Conservation (phyloP, 2,888 invertebrate genomes). For the Sinodicranocentrus sp. region DNA sequence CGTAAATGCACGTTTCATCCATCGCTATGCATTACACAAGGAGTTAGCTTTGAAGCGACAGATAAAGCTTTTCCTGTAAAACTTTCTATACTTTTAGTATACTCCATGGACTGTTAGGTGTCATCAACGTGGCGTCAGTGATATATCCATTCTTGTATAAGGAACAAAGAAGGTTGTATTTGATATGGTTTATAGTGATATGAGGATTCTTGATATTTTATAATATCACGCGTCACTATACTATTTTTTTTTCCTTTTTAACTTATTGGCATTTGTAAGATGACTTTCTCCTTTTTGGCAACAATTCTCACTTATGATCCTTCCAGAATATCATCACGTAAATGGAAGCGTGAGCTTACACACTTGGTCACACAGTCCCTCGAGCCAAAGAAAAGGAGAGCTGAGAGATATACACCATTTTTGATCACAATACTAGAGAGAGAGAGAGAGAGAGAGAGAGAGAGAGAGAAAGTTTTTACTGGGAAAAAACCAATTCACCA, state of each 20-base stretch:
- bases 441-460: neutral
- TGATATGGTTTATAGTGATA: neutral
- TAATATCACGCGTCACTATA: neutral
- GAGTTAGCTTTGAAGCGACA: too few relatives aligned
- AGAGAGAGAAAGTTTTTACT: neutral
- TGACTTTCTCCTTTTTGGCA: slow-evolving; percentile 53
- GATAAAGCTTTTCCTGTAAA: too few relatives aligned
- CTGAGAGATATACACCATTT: neutral
- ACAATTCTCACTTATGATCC: slow-evolving; percentile 36
- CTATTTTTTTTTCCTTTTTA: neutral
- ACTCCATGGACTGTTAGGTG: too few relatives aligned
- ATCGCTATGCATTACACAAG: too few relatives aligned
- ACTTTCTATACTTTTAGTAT: too few relatives aligned
- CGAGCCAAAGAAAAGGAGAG: neutral
- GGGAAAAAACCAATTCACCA: neutral
- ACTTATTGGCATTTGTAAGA: slow-evolving; percentile 58
- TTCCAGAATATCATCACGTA: slow-evolving; percentile 38
- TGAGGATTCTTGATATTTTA: neutral
- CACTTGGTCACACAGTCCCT: neutral
- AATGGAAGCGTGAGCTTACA: slow-evolving; percentile 1
- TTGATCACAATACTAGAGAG: neutral
- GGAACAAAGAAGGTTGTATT: neutral
- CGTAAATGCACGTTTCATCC: too few relatives aligned
- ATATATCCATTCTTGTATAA: neutral
- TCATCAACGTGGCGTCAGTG: neutral